Conservation (phyloP, 2,797 vertebrate genomes). For the Clarias laeviceps region DNA sequence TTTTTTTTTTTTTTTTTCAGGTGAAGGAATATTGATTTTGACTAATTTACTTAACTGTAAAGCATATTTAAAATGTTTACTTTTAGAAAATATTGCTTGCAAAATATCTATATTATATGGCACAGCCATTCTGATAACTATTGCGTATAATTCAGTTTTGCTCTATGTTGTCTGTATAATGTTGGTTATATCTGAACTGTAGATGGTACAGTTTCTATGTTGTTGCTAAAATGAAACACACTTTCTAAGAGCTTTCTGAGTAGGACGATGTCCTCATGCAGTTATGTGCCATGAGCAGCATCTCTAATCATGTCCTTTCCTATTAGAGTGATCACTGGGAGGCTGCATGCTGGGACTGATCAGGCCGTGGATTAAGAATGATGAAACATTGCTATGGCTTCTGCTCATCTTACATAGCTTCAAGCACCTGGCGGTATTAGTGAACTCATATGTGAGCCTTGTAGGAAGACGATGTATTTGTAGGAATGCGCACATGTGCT, state of each 20-base stretch:
- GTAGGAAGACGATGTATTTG: conserved; percentile 19
- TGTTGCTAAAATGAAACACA: background rate
- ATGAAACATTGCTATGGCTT: conserved; percentile 57
- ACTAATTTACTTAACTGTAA: background rate
- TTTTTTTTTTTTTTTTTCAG: background rate
- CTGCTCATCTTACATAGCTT: conserved; percentile 34
- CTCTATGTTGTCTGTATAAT: background rate
- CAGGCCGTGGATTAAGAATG: conserved; percentile 59
- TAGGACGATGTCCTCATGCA: conserved; percentile 9
- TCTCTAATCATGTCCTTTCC: conserved; percentile 30
- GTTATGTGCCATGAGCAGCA: conserved; percentile 3
- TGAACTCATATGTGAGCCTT: conserved; percentile 18
- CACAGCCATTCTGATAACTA: background rate
- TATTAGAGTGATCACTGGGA: conserved; percentile 32
- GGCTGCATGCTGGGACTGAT: conserved; percentile 46
- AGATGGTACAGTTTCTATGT: background rate
- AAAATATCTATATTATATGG: background rate
- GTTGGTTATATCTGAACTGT: conserved; percentile 1
- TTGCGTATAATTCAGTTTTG: background rate
- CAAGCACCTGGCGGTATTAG: conserved; percentile 48
- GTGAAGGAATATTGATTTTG: background rate
- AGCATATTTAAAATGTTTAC: background rate
- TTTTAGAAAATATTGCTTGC: background rate
- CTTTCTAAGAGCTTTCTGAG: conserved; percentile 14
- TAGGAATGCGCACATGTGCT: conserved; percentile 41